Percentiles rank a stretch among this genome's conserved stretches.
These are phyloP conservation scores for Phocoena sinus DNA, from an alignment of 2,113 vertebrate genomes.

Conservation along the genomic window DNA sequence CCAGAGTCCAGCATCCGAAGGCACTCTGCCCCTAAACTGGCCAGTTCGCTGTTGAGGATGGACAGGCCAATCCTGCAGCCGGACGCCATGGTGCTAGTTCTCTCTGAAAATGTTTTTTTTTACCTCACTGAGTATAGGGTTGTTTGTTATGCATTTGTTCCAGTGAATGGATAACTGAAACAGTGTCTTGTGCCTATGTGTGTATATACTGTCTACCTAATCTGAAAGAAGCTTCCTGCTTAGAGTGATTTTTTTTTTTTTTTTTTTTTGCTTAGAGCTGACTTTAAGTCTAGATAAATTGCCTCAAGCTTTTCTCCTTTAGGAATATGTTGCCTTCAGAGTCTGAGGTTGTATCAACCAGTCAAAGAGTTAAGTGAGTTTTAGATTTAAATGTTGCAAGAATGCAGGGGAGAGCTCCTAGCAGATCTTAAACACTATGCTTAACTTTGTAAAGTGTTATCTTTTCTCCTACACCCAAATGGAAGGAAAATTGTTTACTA, in stretches of 20 bases:
- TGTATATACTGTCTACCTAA: not conserved
- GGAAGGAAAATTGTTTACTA: not conserved
- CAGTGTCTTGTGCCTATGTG: not conserved
- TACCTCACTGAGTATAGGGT: not conserved
- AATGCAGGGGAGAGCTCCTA: not conserved
- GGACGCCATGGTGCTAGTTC: conserved; percentile 82
- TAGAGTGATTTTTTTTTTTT: not conserved
- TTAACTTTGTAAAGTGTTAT: not conserved
- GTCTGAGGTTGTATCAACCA: not conserved
- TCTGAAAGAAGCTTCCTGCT: not conserved
- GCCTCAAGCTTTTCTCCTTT: not conserved
- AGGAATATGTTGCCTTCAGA: not conserved
- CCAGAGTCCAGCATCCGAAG: conserved; percentile 93
- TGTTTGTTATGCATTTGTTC: not conserved
- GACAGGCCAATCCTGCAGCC: conserved; percentile 92
- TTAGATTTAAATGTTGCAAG: conserved; percentile 28
- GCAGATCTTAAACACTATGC: not conserved
- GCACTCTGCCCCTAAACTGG: conserved; percentile 91
- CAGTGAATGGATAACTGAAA: not conserved
- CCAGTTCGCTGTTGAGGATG: conserved; percentile 94
- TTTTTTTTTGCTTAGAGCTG: not conserved
- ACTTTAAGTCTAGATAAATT: not conserved
- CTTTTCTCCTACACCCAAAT: not conserved
- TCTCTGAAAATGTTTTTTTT: not conserved
- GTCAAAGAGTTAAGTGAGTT: not conserved